phyloP scores from a whole-genome alignment of 2,113 vertebrate genomes.

The Myiagra hebetior region DNA sequence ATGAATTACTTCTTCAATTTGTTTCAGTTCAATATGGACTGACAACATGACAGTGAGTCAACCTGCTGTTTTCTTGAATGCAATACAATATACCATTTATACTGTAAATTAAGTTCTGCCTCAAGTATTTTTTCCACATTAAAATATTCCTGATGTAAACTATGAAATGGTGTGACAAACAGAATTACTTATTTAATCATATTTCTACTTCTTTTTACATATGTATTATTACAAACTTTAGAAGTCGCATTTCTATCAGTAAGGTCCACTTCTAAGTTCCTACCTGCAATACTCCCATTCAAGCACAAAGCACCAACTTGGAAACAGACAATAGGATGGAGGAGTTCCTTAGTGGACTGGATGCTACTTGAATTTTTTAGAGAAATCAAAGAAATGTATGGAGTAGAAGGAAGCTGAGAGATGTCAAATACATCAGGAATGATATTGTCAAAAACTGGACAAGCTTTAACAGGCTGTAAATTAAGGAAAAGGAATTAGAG shows the following conservation, averaged over 20 bases:
- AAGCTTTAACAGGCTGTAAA: background rate
- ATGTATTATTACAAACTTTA: background rate
- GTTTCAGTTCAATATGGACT: constrained; percentile 56
- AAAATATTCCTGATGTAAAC: constrained; percentile 6
- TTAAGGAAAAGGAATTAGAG: background rate
- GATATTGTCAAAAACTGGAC: background rate
- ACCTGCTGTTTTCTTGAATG: constrained; percentile 44
- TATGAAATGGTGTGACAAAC: background rate
- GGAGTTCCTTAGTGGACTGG: background rate
- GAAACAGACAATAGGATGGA: background rate
- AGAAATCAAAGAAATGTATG: background rate
- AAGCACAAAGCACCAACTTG: background rate
- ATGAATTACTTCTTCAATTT: constrained; percentile 70
- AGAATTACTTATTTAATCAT: background rate
- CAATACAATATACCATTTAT: background rate
- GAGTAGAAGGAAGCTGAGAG: background rate
- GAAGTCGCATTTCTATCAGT: background rate
- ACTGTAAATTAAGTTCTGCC: background rate
- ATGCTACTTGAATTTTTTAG: background rate
- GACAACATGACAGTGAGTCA: constrained; percentile 61
- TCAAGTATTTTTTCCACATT: background rate
- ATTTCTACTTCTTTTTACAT: background rate
- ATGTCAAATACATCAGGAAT: background rate
- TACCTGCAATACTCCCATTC: background rate
- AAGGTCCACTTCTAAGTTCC: background rate